Evolutionary conservation across 2,888 invertebrate genomes (phyloP).

Genomic region (Epicampocera succincta): DNA sequence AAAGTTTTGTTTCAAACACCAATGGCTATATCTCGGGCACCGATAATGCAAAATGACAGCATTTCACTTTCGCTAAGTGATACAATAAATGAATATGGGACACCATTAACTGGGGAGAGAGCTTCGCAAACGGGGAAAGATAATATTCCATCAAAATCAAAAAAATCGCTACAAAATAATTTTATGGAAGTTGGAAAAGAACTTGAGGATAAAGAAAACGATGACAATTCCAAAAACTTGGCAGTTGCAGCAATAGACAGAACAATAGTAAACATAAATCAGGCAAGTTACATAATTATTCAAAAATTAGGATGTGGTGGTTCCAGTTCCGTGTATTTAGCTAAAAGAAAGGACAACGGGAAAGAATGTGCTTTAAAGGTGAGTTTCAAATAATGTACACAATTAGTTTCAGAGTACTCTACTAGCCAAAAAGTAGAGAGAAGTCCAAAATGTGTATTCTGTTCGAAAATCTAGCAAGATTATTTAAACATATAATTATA

Average conservation of each 20-base stretch:
- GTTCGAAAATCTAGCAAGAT: too few relatives aligned
- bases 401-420: too few relatives aligned
- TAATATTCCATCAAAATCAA: constrained; percentile 71
- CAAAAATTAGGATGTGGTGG: constrained; percentile 93
- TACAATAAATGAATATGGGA: constrained; percentile 75
- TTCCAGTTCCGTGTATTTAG: constrained; percentile 89
- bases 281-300: constrained; percentile 87
- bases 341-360: constrained; percentile 75
- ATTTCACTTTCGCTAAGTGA: constrained; percentile 78
- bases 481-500: too few relatives aligned
- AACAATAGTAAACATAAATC: constrained; percentile 85
- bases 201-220: constrained; percentile 1
- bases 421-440: too few relatives aligned
- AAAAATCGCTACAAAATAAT: constrained; percentile 74
- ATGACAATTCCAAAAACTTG: constrained; percentile 35
- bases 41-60: constrained; percentile 76
- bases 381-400: constrained; percentile 8
- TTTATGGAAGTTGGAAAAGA: constrained; percentile 70
- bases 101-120: constrained; percentile 74
- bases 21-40: constrained; percentile 77
- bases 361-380: constrained; percentile 79
- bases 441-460: too few relatives aligned
- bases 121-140: constrained; percentile 28
- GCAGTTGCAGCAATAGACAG: constrained; percentile 59
- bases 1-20: constrained; percentile 81